Evolutionary conservation across 2,888 invertebrate species (phyloP).

Genomic region (Chironomus tentans): DNA sequence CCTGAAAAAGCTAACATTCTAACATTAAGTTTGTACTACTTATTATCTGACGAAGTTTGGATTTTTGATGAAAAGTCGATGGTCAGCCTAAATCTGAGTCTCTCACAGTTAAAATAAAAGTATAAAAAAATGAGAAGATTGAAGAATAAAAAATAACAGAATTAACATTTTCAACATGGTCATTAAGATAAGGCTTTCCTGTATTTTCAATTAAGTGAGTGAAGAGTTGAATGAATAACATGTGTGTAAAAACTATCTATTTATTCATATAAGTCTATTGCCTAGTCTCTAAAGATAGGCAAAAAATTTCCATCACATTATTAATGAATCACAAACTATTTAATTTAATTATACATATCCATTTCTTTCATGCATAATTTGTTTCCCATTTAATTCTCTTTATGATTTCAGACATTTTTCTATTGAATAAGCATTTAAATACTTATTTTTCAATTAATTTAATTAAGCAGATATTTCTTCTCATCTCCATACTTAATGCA

Average conservation of each 20-base stretch:
- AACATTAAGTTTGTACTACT: too few species aligned
- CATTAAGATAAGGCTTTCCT: constrained; percentile 1
- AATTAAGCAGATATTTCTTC: too few species aligned
- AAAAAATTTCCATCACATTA: not conserved
- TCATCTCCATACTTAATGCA: too few species aligned
- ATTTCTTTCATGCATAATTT: not conserved
- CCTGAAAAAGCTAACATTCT: too few species aligned
- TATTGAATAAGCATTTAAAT: too few species aligned
- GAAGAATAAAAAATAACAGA: not conserved
- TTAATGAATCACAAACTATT: not conserved
- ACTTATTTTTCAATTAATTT: too few species aligned
- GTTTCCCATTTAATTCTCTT: not conserved
- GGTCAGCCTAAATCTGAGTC: too few species aligned
- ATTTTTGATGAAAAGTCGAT: too few species aligned
- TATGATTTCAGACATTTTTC: too few species aligned
- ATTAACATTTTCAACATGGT: constrained; percentile 6
- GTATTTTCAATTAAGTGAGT: not conserved
- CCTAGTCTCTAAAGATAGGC: too few species aligned
- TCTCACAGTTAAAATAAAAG: not conserved
- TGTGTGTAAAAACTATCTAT: not conserved
- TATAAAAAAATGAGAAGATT: not conserved
- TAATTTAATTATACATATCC: too few species aligned
- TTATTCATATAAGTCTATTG: not conserved
- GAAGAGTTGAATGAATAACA: not conserved
- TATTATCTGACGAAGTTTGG: too few species aligned